Evolutionary conservation across 1,140 invertebrate genomes (phyloP).

Genomic region (Ectropis grisescens): DNA sequence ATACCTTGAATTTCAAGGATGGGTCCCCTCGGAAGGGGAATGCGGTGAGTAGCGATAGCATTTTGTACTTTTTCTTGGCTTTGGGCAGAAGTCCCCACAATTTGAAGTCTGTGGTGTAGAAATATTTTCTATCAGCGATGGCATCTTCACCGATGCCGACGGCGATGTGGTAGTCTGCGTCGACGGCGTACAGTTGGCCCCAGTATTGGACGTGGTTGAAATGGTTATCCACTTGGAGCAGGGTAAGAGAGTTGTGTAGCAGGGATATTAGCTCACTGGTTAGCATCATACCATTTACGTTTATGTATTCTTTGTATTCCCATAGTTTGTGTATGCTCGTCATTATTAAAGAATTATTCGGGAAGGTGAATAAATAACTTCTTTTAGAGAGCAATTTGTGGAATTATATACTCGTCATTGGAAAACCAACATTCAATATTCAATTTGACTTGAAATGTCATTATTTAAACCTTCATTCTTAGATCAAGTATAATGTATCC

Average conservation of each 20-base stretch:
- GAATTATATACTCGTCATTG: too few relatives aligned
- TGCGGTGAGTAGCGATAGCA: constrained; percentile 67
- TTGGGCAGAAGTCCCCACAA: constrained; percentile 79
- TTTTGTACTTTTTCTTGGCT: constrained; percentile 71
- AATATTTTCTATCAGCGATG: constrained; percentile 75
- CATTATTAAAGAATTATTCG: constrained; percentile 8
- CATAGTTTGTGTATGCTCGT: constrained; percentile 58
- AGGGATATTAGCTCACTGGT: constrained; percentile 75
- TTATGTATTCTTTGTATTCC: constrained; percentile 53
- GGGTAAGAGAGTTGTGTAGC: constrained; percentile 77
- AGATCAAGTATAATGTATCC: too few relatives aligned
- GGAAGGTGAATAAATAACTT: too few relatives aligned
- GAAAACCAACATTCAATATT: too few relatives aligned
- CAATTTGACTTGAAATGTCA: too few relatives aligned
- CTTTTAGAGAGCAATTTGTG: too few relatives aligned
- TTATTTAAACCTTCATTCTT: too few relatives aligned
- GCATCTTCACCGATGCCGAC: constrained; percentile 80
- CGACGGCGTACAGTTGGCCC: constrained; percentile 78
- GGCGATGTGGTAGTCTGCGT: constrained; percentile 80
- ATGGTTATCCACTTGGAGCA: constrained; percentile 82
- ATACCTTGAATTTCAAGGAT: constrained; percentile 43
- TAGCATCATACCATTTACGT: constrained; percentile 73
- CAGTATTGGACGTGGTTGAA: constrained; percentile 81
- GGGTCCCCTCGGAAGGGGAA: constrained; percentile 50
- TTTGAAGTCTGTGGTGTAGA: constrained; percentile 78